phyloP scores from a whole-genome alignment of 2,797 vertebrate species.

The Staurois parvus region DNA sequence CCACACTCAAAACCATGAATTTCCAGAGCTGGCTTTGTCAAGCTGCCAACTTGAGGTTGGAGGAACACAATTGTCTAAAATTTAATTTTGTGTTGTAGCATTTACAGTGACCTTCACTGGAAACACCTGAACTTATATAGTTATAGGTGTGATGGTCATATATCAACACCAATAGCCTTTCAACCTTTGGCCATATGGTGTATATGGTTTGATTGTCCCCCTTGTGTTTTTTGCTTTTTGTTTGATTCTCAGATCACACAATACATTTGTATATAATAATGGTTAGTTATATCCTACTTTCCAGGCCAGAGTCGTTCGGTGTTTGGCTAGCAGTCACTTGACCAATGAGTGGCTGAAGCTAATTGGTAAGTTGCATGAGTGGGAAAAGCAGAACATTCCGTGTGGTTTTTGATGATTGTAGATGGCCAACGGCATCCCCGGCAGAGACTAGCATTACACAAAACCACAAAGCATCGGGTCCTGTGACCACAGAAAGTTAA shows the following conservation, averaged over 20 bases:
- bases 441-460: conserved; percentile 25
- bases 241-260: neutral
- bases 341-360: conserved; percentile 26
- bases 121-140: no score
- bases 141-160: no score
- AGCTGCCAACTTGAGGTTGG: no score
- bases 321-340: conserved; percentile 20
- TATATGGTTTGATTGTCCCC: no score
- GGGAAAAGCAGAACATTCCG: conserved; percentile 1
- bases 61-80: no score
- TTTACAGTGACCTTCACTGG: no score
- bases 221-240: neutral
- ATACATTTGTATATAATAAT: neutral
- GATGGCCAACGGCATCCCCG: conserved; percentile 37
- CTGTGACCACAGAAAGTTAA: conserved; percentile 72
- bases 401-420: conserved; percentile 53
- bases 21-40: no score
- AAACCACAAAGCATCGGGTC: conserved; percentile 50
- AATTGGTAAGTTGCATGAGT: conserved; percentile 22
- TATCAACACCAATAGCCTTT: no score
- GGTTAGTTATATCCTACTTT: neutral
- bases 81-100: no score
- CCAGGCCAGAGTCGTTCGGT: neutral
- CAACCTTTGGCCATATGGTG: neutral
- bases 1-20: no score